These are phyloP conservation scores for Gallinago stenura DNA, from an alignment of 2,797 vertebrate genomes.

Conservation along the genomic window DNA sequence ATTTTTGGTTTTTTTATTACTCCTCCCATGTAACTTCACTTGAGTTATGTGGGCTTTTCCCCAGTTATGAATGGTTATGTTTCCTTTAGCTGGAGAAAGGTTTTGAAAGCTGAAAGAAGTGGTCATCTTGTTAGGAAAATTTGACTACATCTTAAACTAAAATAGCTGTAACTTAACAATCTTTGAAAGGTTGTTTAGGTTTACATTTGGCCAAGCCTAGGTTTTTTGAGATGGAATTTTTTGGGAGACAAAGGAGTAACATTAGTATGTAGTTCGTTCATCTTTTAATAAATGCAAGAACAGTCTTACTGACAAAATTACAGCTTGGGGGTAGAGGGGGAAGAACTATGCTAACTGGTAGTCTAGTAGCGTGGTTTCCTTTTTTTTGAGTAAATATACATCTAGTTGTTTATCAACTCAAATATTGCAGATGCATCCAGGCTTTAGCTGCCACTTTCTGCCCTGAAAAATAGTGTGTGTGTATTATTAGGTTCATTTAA, in stretches of 20 bases:
- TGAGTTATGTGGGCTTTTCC: neutral
- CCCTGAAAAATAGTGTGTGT: neutral
- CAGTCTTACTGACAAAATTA: neutral
- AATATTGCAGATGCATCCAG: neutral
- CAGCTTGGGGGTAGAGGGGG: neutral
- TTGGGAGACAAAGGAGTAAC: neutral
- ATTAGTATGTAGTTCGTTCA: neutral
- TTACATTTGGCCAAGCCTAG: neutral
- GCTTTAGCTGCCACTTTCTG: neutral
- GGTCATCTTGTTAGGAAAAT: neutral
- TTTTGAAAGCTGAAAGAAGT: neutral
- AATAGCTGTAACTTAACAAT: neutral
- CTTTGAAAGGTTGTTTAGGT: neutral
- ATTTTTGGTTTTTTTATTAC: neutral
- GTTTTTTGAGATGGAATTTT: neutral
- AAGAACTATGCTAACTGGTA: neutral
- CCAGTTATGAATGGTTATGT: neutral
- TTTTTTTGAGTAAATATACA: neutral
- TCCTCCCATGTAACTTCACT: neutral
- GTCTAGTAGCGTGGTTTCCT: neutral
- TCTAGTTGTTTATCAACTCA: neutral
- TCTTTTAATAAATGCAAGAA: neutral
- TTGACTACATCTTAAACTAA: neutral
- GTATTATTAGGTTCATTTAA: neutral
- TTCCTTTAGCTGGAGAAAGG: neutral